Conservation (phyloP, 1,140 invertebrate species). For the Leptonema lineaticorne region DNA sequence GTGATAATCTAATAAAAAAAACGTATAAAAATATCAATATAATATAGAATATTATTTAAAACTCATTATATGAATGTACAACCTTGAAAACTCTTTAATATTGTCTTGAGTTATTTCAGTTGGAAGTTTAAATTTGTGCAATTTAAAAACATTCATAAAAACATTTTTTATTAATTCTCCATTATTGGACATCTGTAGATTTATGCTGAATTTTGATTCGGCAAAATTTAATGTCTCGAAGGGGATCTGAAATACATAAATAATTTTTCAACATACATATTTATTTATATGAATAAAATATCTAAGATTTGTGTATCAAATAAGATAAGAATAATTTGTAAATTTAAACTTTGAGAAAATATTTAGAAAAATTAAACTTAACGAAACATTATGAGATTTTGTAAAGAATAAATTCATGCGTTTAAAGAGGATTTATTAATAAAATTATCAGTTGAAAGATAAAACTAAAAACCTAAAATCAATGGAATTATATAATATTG, state of each 20-base stretch:
- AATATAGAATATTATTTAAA: not conserved
- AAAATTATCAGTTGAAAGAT: too few relatives aligned
- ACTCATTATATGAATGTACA: not conserved
- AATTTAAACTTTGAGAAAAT: too few relatives aligned
- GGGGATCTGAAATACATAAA: conserved; percentile 21
- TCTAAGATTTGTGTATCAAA: too few relatives aligned
- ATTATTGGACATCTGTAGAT: not conserved
- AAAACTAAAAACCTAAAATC: too few relatives aligned
- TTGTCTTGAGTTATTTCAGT: not conserved
- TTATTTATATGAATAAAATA: not conserved
- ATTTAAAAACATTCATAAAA: not conserved
- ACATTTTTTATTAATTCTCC: conserved; percentile 19
- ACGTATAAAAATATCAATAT: not conserved
- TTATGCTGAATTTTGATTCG: conserved; percentile 12
- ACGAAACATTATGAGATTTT: too few relatives aligned
- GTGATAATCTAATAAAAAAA: conserved; percentile 26
- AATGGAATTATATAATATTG: too few relatives aligned
- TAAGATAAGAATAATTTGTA: too few relatives aligned
- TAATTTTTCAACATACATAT: too few relatives aligned
- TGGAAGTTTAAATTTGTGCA: not conserved
- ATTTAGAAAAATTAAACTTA: conserved; percentile 9
- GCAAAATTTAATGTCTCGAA: conserved; percentile 11
- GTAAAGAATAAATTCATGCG: too few relatives aligned
- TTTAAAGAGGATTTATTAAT: too few relatives aligned
- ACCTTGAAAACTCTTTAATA: conserved; percentile 17